A percentile compares a stretch with the other conserved stretches of the same genome.
Conservation (phyloP, 2,113 vertebrate genomes). For the Lophotis ruficrista region DNA sequence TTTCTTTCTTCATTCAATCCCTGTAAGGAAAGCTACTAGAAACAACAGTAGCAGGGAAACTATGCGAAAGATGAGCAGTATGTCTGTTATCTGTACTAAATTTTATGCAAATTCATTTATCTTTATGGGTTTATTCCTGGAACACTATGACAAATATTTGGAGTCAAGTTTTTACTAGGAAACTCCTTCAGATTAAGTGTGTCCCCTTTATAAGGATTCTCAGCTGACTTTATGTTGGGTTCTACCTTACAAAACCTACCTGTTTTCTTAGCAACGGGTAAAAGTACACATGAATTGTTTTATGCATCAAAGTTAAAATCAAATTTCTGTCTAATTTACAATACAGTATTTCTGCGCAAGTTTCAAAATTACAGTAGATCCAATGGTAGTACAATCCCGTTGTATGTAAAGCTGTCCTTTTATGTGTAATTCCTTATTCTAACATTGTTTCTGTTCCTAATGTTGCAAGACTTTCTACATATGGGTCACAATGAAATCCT, state of each 20-base stretch:
- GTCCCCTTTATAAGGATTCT: background rate
- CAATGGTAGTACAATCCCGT: background rate
- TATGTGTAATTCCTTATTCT: background rate
- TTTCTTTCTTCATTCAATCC: constrained; percentile 6
- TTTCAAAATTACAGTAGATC: background rate
- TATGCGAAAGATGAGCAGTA: constrained; percentile 16
- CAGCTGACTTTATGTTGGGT: background rate
- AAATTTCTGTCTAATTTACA: background rate
- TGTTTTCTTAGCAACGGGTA: background rate
- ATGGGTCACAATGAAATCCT: background rate
- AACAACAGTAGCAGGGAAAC: constrained; percentile 18
- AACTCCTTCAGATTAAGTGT: background rate
- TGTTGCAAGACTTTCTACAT: background rate
- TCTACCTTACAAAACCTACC: background rate
- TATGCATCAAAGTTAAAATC: background rate
- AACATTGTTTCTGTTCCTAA: background rate
- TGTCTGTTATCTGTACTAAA: background rate
- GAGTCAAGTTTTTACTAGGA: background rate
- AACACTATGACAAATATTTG: constrained; percentile 20
- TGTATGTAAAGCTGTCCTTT: background rate
- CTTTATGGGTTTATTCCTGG: background rate
- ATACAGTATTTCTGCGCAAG: background rate
- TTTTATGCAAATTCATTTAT: constrained; percentile 29
- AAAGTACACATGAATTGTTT: background rate
- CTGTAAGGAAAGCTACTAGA: constrained; percentile 41